A percentile compares a stretch with the other conserved stretches of the same genome.
phyloP scores from a whole-genome alignment of 2,113 vertebrate genomes.

The Trogon melanurus region DNA sequence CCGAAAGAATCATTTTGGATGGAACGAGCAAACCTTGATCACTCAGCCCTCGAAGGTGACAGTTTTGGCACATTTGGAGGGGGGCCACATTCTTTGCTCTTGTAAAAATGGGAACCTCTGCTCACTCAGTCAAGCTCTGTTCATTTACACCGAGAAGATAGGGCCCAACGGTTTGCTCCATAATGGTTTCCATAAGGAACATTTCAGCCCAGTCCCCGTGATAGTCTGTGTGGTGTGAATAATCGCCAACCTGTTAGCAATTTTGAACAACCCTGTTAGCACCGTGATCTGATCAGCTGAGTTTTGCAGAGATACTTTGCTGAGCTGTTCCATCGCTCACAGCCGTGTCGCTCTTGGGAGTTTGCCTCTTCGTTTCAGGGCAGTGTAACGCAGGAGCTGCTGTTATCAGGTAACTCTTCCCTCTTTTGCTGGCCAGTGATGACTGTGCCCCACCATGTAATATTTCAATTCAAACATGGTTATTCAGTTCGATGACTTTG shows the following conservation, averaged over 20 bases:
- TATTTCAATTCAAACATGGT: neutral
- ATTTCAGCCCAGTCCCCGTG: neutral
- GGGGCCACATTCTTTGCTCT: neutral
- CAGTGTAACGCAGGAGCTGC: rapidly evolving
- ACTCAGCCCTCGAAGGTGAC: neutral
- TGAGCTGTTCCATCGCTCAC: neutral
- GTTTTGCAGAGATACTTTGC: rapidly evolving
- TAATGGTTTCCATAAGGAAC: conserved; percentile 48
- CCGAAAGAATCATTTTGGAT: neutral
- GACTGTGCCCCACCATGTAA: neutral
- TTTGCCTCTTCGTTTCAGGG: neutral
- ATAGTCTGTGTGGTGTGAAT: neutral
- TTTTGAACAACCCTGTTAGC: conserved; percentile 25
- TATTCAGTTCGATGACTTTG: neutral
- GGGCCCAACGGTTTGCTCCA: neutral
- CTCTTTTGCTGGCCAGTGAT: neutral
- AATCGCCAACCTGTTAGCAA: conserved; percentile 2
- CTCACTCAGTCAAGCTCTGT: neutral
- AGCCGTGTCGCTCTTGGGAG: neutral
- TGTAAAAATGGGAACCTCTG: neutral
- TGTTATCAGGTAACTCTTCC: neutral
- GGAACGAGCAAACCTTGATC: neutral
- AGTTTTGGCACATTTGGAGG: neutral
- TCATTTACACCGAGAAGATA: neutral
- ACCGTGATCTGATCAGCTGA: neutral